phyloP scores from a whole-genome alignment of 1,140 invertebrate genomes.

The Galendromus occidentalis region DNA sequence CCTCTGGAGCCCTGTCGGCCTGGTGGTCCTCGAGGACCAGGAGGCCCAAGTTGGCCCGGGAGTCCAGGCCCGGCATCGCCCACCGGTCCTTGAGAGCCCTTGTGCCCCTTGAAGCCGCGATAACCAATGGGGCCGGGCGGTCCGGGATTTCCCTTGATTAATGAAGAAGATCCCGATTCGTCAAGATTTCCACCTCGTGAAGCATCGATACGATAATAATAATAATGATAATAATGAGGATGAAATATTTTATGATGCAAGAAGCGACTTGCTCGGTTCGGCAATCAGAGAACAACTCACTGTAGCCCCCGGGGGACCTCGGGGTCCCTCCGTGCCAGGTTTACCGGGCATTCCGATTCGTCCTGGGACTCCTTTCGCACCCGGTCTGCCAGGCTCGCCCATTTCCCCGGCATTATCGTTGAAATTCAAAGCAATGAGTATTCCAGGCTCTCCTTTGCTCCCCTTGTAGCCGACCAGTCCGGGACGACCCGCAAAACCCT shows the following conservation, averaged over 20 bases:
- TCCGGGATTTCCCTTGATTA: too few species aligned
- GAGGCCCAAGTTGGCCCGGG: neutral
- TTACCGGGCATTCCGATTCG: neutral
- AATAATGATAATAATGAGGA: too few species aligned
- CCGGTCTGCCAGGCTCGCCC: neutral
- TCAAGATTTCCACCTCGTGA: too few species aligned
- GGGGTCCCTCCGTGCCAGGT: constrained; percentile 3
- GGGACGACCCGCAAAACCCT: constrained; percentile 9
- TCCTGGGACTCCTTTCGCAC: neutral
- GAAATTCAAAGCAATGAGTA: neutral
- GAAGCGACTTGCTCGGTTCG: too few species aligned
- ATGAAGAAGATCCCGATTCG: too few species aligned
- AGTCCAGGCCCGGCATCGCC: neutral
- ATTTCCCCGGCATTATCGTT: neutral
- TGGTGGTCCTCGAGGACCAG: constrained; percentile 11
- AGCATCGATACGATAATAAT: too few species aligned
- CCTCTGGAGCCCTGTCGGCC: neutral
- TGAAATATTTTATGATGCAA: too few species aligned
- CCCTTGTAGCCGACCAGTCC: constrained; percentile 15
- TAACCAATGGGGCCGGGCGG: neutral
- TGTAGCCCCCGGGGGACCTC: constrained; percentile 1
- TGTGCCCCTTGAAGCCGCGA: constrained; percentile 5
- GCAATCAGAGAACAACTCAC: neutral
- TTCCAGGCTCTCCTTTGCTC: constrained; percentile 14
- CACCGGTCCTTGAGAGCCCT: neutral